phyloP scores from a whole-genome alignment of 2,113 vertebrate genomes.

The Morone chrysops region DNA sequence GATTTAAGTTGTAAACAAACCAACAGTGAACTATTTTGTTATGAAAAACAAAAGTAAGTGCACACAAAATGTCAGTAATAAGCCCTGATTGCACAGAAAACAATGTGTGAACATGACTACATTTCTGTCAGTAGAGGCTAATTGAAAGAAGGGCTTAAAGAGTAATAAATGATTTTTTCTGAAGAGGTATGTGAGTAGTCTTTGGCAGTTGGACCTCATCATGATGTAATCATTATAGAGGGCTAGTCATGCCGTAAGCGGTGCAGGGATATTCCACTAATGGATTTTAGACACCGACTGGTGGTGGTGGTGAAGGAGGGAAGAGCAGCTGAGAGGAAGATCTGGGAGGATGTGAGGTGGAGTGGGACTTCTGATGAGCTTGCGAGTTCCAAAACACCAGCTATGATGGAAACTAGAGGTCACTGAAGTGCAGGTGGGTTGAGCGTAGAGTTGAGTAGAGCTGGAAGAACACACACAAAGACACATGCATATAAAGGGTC shows the following conservation, averaged over 20 bases:
- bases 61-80: not conserved
- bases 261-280: not conserved
- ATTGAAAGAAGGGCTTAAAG: not conserved
- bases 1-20: not conserved
- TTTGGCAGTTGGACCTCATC: not conserved
- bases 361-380: not conserved
- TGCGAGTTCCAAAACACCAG: too few relatives aligned
- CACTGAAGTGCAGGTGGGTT: not conserved
- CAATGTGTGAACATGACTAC: not conserved
- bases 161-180: not conserved
- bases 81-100: not conserved
- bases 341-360: not conserved
- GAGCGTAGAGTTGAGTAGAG: not conserved
- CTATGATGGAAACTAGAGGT: not conserved
- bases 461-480: not conserved
- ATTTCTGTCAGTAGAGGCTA: not conserved
- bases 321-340: not conserved
- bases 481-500: not conserved
- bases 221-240: not conserved
- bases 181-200: not conserved
- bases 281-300: not conserved
- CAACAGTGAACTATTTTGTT: not conserved
- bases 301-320: not conserved
- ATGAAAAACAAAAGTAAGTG: not conserved
- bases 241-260: fast-evolving